These are phyloP conservation scores for Oceanites oceanicus DNA, from an alignment of 2,113 vertebrate species.

Conservation along the genomic window DNA sequence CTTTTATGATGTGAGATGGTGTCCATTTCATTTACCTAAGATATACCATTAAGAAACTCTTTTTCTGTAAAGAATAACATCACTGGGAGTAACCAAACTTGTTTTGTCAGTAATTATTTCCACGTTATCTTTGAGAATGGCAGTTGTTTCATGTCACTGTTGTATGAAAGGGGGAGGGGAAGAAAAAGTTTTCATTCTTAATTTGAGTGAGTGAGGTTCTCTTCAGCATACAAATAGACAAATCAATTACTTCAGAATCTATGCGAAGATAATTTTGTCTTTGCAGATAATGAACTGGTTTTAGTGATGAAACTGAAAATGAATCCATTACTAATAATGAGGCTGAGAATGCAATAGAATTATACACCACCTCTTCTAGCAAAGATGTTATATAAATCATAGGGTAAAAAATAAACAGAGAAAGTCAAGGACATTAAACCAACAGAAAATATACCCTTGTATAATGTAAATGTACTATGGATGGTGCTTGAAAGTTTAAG, in stretches of 20 bases:
- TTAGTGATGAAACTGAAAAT: slow-evolving; percentile 53
- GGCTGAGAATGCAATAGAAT: slow-evolving; percentile 15
- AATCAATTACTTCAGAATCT: slow-evolving; percentile 56
- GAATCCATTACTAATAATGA: slow-evolving; percentile 65
- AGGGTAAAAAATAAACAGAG: slow-evolving; percentile 23
- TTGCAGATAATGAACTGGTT: slow-evolving; percentile 50
- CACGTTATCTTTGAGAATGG: not conserved
- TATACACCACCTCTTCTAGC: not conserved
- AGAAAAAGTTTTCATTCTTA: not conserved
- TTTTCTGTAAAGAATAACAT: not conserved
- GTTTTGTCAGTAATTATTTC: not conserved
- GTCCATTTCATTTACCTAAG: not conserved
- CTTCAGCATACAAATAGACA: slow-evolving; percentile 29
- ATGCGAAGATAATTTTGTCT: slow-evolving; percentile 49
- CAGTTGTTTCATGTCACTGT: not conserved
- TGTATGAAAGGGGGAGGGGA: not conserved
- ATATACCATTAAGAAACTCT: not conserved
- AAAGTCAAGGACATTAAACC: slow-evolving; percentile 19
- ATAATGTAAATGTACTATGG: not conserved
- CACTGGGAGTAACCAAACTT: not conserved
- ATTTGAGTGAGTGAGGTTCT: not conserved
- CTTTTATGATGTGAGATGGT: not conserved
- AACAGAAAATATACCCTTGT: not conserved
- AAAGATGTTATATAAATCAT: slow-evolving; percentile 13
- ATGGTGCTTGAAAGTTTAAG: not conserved